Evolutionary conservation across 2,797 vertebrate species (phyloP), one percentile per base, ranked within the genome.

Genomic region (Nyctibius grandis): DNA sequence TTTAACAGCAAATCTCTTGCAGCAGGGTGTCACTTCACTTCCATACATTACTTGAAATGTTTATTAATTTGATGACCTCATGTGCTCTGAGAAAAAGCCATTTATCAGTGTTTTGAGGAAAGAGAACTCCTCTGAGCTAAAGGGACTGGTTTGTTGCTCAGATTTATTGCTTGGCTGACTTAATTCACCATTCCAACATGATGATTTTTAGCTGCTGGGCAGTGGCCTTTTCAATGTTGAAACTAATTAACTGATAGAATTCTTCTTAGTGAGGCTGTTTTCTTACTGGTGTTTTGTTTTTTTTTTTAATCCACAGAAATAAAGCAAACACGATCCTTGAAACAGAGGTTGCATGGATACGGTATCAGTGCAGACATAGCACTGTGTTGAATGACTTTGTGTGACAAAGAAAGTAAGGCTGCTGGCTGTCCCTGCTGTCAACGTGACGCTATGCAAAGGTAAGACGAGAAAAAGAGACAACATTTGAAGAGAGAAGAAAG

Each of bases 121-220:
- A 89, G 81, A 93, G 31, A 83, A 60, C 68, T 77, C 59, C 74
- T 68, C 75, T 93, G 85, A 91, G 92, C 90, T 88, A 69, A 92
- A 89, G 76, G 78, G 93, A 89, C 87, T 89, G 89, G 85, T 94
- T 95, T 95, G 88, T 92, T 92, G 84, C 88, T 91, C 82, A 91
- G 84, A 95, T 97, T 97, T 96, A 96, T 96, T 95, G 96, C 90
- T 89, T 91, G 87, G 91, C 92, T 95, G 95, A 83, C 78, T 96
- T 95, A 92, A 95, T 96, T 94, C 94, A 81, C 87, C 85, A 50
- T 96, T 96, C 93, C 78, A 93, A 89, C 77, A 63, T 2, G 13
- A 95, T 96, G 92, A 95, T 96, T 95, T 96, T 96, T 96, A 88
- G 95, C 93, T 96, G 81, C 95, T 87, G 90, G 93, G 94, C 95